phyloP scores from a whole-genome alignment of 2,113 vertebrate species.

The Notothenia coriiceps region DNA sequence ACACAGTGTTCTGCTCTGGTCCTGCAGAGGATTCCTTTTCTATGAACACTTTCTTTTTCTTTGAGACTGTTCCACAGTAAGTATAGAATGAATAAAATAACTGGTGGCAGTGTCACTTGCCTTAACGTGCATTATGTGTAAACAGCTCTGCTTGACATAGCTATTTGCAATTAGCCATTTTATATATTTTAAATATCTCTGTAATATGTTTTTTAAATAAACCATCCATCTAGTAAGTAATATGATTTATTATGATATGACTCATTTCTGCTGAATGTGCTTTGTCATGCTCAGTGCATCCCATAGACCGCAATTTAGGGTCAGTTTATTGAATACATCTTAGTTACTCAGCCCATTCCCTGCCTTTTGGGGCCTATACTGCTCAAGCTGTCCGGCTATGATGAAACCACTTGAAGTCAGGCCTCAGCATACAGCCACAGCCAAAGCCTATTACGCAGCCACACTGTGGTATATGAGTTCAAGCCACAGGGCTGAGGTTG shows the following conservation, averaged over 20 bases:
- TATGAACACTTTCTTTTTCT: neutral
- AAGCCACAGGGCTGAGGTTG: conserved; percentile 79
- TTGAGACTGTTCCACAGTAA: neutral
- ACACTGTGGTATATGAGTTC: conserved; percentile 75
- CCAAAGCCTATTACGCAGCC: conserved; percentile 79
- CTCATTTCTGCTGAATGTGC: conserved; percentile 59
- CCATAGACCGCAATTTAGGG: conserved; percentile 51
- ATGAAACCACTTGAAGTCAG: conserved; percentile 73
- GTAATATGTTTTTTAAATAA: conserved; percentile 45
- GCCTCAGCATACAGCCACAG: conserved; percentile 69
- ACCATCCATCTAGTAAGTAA: conserved; percentile 34
- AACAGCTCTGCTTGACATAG: conserved; percentile 18
- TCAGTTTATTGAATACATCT: conserved; percentile 68
- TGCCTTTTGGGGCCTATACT: conserved; percentile 47
- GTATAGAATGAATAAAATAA: neutral
- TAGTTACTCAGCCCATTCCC: conserved; percentile 53
- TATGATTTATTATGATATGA: conserved; percentile 48
- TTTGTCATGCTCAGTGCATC: conserved; percentile 44
- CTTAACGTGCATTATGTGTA: conserved; percentile 3
- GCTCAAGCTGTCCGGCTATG: conserved; percentile 62
- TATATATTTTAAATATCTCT: conserved; percentile 33
- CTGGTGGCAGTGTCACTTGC: conserved; percentile 2
- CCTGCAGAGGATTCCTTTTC: neutral
- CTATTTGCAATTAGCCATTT: conserved; percentile 43
- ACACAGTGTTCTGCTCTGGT: neutral